Conservation (phyloP, 2,888 invertebrate genomes). For the Mamestra brassicae region DNA sequence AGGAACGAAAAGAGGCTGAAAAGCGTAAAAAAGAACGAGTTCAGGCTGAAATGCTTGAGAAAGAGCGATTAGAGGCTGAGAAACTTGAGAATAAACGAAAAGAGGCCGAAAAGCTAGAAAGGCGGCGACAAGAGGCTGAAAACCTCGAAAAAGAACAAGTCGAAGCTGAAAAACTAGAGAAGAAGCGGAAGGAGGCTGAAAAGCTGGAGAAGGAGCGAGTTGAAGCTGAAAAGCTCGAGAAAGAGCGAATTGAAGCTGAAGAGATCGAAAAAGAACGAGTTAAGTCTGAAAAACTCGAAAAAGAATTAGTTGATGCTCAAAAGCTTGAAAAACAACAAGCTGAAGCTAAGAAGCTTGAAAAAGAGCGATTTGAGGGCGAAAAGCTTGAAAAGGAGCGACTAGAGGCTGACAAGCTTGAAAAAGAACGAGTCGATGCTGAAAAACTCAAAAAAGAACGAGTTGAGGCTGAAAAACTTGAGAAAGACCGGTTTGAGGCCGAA, state of each 20-base stretch:
- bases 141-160: background rate
- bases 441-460: too few relatives aligned
- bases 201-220: background rate
- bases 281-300: background rate
- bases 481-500: background rate
- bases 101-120: background rate
- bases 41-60: background rate
- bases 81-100: background rate
- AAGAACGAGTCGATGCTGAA: background rate
- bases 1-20: background rate
- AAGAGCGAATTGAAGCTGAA: background rate
- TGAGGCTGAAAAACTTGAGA: background rate
- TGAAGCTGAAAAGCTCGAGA: background rate
- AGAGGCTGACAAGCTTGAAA: background rate
- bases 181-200: background rate
- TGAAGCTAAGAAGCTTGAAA: background rate
- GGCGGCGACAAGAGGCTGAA: background rate
- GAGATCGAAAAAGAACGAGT: background rate
- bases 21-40: background rate
- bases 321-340: background rate
- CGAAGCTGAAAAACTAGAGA: slow-evolving; percentile 1
- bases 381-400: background rate
- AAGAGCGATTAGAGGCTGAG: background rate
- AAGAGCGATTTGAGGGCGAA: background rate
- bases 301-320: background rate